These are phyloP conservation scores for Antigone vipio DNA, from an alignment of 2,113 vertebrate genomes.

Conservation along the genomic window DNA sequence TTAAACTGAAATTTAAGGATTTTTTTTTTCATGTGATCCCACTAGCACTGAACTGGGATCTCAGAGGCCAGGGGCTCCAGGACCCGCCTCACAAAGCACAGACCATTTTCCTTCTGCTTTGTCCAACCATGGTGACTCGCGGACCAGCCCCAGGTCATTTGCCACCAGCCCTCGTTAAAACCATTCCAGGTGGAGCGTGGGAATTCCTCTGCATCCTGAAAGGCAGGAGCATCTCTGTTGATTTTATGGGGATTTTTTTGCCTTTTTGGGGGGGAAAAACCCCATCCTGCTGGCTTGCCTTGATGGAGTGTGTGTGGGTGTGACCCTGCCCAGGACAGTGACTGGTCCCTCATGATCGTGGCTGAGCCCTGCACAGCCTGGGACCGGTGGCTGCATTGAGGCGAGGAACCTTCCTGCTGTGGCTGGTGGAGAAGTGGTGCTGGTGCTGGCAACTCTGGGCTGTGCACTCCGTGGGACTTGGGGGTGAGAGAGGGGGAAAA, in stretches of 20 bases:
- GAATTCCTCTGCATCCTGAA: not conserved
- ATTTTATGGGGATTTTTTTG: not conserved
- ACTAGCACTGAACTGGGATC: not conserved
- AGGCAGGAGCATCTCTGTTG: not conserved
- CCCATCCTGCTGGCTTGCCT: not conserved
- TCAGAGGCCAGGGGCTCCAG: not conserved
- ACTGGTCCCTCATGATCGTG: accelerated
- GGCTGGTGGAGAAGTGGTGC: not conserved
- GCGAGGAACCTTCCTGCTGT: not conserved
- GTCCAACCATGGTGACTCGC: not conserved
- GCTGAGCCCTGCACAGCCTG: not conserved
- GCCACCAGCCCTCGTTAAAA: not conserved
- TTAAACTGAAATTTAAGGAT: not conserved
- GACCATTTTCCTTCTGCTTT: not conserved
- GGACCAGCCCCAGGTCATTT: not conserved
- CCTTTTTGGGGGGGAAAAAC: not conserved
- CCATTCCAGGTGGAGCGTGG: not conserved
- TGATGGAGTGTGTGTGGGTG: not conserved
- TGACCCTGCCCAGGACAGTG: not conserved
- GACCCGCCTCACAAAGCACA: not conserved
- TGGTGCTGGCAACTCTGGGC: not conserved
- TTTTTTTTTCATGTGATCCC: not conserved
- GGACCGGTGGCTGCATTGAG: not conserved
- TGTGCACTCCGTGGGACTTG: too few relatives aligned
- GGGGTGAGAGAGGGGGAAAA: not conserved